A percentile compares a stretch with the other conserved stretches of the same genome.
Evolutionary conservation across 2,888 invertebrate species (phyloP).

Genomic region (Auanema sp.): DNA sequence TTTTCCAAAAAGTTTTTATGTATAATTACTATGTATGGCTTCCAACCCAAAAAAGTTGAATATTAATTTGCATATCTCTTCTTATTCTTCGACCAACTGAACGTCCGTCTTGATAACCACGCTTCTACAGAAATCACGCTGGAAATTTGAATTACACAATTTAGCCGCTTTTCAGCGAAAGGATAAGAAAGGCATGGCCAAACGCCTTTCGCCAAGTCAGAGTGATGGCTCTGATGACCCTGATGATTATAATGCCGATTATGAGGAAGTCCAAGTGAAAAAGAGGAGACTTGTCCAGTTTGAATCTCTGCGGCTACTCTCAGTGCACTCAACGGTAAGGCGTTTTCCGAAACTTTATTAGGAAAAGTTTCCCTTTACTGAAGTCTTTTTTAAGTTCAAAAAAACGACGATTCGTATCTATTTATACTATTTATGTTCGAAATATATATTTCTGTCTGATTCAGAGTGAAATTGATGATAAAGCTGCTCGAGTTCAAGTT

Average conservation of each 20-base stretch:
- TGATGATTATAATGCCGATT: conserved; percentile 21
- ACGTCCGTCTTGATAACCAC: too few species aligned
- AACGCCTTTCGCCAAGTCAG: conserved; percentile 22
- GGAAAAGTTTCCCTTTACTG: neutral
- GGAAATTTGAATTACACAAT: too few species aligned
- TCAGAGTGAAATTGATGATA: conserved; percentile 53
- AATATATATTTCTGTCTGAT: conserved; percentile 20
- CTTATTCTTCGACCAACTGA: too few species aligned
- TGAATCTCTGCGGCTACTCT: conserved; percentile 55
- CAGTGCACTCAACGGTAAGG: conserved; percentile 52
- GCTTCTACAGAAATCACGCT: too few species aligned
- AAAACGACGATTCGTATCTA: conserved; percentile 1
- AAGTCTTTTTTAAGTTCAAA: conserved; percentile 3
- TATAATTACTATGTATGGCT: too few species aligned
- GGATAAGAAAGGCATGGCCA: conserved; percentile 18
- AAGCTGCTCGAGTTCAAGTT: conserved; percentile 77
- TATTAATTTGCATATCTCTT: too few species aligned
- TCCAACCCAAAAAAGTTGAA: too few species aligned
- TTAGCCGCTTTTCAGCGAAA: too few species aligned
- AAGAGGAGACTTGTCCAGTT: conserved; percentile 45
- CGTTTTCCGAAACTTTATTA: neutral
- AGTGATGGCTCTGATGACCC: conserved; percentile 26
- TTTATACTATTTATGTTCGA: neutral
- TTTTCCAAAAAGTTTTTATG: too few species aligned
- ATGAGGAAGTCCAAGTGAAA: conserved; percentile 26